Evolutionary conservation across 2,797 vertebrate species (phyloP).

Genomic region (Smutsia gigantea): DNA sequence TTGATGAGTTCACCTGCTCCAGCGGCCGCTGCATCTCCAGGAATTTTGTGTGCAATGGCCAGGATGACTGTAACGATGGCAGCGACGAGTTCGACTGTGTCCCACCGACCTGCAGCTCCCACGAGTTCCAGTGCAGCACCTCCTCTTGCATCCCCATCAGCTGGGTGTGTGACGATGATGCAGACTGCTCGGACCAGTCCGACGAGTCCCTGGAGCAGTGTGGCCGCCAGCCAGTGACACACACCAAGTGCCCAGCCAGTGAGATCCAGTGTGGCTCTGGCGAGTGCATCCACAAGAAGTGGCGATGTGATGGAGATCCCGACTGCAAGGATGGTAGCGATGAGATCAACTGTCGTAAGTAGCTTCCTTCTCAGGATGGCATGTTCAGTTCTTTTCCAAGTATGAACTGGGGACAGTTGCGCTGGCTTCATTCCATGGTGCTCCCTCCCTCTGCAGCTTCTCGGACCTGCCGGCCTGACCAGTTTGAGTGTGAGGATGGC

Average conservation of each 20-base stretch:
- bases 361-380: not conserved
- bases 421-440: not conserved
- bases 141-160: constrained; percentile 93
- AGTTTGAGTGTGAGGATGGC: constrained; percentile 96
- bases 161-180: constrained; percentile 98
- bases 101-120: constrained; percentile 92
- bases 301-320: constrained; percentile 96
- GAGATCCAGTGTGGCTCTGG: constrained; percentile 95
- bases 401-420: fast-evolving
- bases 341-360: constrained; percentile 97
- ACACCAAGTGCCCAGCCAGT: constrained; percentile 90
- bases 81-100: constrained; percentile 94
- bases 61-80: constrained; percentile 96
- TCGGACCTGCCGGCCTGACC: constrained; percentile 93
- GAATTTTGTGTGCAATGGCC: constrained; percentile 96
- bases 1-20: constrained; percentile 95
- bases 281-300: constrained; percentile 97
- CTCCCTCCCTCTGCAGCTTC: constrained; percentile 88
- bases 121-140: constrained; percentile 95
- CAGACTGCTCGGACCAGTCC: constrained; percentile 96
- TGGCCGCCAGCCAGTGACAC: constrained; percentile 91
- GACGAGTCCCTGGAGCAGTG: constrained; percentile 94
- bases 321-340: constrained; percentile 99
- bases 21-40: constrained; percentile 95
- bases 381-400: fast-evolving